Conservation (phyloP, 2,888 invertebrate species). For the Cheilosia pagana region DNA sequence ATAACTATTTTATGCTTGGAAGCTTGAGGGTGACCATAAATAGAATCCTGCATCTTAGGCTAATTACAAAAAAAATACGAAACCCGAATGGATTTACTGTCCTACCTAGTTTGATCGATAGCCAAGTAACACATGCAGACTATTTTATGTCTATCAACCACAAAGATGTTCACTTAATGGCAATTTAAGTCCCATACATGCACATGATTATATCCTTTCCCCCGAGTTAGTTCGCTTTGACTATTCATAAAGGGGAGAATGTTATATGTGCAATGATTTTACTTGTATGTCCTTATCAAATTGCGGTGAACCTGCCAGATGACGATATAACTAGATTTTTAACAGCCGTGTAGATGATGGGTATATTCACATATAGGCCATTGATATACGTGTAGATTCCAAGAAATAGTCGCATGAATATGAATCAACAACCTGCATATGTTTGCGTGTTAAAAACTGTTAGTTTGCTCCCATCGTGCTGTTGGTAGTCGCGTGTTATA, state of each 20-base stretch:
- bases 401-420: neutral
- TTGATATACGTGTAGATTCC: neutral
- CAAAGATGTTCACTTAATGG: constrained; percentile 33
- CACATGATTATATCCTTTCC: neutral
- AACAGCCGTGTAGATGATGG: constrained; percentile 3
- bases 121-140: neutral
- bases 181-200: constrained; percentile 18
- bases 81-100: too few relatives aligned
- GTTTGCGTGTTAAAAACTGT: neutral
- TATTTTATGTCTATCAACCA: neutral
- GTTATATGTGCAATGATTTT: neutral
- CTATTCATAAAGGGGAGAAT: neutral
- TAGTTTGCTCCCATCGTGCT: neutral
- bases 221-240: neutral
- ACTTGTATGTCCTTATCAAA: too few relatives aligned
- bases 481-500: neutral
- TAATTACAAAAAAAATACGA: too few relatives aligned
- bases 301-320: neutral
- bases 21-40: too few relatives aligned
- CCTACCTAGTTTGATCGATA: constrained; percentile 34
- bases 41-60: too few relatives aligned
- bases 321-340: constrained; percentile 4
- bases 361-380: too few relatives aligned
- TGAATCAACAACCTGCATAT: constrained; percentile 9
- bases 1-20: too few relatives aligned